Conservation (phyloP, 64 coral and sea anemone genomes). For the Astreopora myriophthalma region DNA sequence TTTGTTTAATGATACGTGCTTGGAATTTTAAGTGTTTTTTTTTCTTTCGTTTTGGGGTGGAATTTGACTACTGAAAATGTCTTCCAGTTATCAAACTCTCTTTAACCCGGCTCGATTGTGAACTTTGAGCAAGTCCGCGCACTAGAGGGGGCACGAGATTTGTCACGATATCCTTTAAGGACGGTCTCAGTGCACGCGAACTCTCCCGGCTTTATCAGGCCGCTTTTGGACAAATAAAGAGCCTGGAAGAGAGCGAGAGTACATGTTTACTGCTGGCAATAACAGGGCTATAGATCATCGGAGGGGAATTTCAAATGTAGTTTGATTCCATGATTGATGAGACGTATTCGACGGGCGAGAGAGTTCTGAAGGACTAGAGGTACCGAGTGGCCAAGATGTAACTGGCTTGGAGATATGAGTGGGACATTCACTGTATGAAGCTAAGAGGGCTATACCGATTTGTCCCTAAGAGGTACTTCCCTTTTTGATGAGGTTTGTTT, state of each 20-base stretch:
- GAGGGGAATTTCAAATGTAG: background rate
- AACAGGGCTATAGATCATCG: background rate
- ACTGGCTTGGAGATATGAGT: too few species aligned
- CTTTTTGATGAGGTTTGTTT: background rate
- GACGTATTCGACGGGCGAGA: too few species aligned
- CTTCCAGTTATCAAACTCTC: background rate
- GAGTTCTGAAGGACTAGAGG: too few species aligned
- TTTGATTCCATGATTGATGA: background rate
- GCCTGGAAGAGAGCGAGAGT: too few species aligned
- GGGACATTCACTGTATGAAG: too few species aligned
- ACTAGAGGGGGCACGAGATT: background rate
- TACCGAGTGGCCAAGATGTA: too few species aligned
- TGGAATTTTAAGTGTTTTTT: constrained; percentile 8
- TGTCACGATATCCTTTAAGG: background rate
- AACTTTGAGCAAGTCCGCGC: background rate
- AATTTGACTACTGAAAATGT: background rate
- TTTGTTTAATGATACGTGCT: background rate
- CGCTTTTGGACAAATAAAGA: too few species aligned
- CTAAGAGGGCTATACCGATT: too few species aligned
- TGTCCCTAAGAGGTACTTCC: too few species aligned
- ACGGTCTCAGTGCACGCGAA: too few species aligned
- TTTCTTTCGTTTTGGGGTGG: background rate
- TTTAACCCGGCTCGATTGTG: background rate
- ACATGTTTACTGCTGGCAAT: background rate
- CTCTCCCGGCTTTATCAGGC: too few species aligned